These are phyloP conservation scores for Rhinolophus ferrumequinum DNA, from an alignment of 2,113 vertebrate genomes.

Conservation along the genomic window DNA sequence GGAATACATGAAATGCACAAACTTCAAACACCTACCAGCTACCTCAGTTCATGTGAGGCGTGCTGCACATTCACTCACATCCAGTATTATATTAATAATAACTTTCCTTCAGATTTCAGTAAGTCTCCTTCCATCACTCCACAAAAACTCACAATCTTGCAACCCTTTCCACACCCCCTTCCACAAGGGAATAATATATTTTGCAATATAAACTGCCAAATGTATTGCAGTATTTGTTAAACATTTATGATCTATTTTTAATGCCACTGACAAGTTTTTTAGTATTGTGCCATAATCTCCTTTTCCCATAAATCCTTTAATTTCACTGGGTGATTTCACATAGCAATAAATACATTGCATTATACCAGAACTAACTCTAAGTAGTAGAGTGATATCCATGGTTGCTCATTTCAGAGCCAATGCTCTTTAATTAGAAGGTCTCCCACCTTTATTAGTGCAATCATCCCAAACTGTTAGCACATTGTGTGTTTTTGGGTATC, in stretches of 20 bases:
- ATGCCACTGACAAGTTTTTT: not conserved
- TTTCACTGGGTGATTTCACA: not conserved
- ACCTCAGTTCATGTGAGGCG: not conserved
- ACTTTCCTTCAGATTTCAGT: not conserved
- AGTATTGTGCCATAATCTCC: not conserved
- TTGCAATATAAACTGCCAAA: not conserved
- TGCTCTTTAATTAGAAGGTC: not conserved
- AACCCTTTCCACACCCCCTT: not conserved
- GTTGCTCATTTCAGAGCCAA: not conserved
- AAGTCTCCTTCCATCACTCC: not conserved
- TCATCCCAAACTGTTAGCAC: not conserved
- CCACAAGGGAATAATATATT: not conserved
- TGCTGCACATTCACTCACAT: not conserved
- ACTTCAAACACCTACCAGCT: not conserved
- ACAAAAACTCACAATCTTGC: not conserved
- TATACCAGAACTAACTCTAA: not conserved
- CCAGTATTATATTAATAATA: not conserved
- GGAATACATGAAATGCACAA: not conserved
- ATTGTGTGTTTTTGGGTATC: not conserved
- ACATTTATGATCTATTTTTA: not conserved
- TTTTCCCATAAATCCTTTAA: not conserved
- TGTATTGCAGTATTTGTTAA: not conserved
- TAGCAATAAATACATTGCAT: not conserved
- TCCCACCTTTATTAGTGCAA: not conserved
- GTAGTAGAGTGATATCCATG: not conserved